A percentile compares a stretch with the other conserved stretches of the same genome.
These are phyloP conservation scores for Sander lucioperca DNA, from an alignment of 2,113 vertebrate genomes.

Conservation along the genomic window DNA sequence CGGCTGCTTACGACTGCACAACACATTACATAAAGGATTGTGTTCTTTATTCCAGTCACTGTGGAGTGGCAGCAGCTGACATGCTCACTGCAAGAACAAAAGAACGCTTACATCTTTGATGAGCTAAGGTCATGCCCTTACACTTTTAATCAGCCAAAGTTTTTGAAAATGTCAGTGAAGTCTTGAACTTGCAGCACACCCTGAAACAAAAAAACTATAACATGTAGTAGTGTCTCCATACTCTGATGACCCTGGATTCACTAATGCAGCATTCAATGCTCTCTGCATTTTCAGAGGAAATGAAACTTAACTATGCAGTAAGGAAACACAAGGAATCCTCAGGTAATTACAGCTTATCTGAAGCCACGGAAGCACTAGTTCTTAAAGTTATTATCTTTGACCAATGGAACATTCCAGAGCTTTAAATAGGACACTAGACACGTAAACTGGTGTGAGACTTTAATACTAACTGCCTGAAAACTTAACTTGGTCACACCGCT, in stretches of 20 bases:
- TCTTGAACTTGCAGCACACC: background rate
- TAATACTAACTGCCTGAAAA: background rate
- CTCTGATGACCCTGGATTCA: background rate
- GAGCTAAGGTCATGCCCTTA: background rate
- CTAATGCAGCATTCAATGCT: background rate
- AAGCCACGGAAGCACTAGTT: accelerated
- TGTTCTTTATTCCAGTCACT: background rate
- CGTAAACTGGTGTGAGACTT: background rate
- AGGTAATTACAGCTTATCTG: background rate
- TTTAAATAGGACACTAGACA: background rate
- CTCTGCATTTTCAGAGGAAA: background rate
- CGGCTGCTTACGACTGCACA: background rate
- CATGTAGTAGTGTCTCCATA: no score
- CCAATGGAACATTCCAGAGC: background rate
- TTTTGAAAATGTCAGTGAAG: background rate
- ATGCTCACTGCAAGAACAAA: background rate
- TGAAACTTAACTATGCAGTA: slow-evolving; percentile 15
- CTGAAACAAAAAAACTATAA: background rate
- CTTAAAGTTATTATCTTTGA: background rate
- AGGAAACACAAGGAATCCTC: background rate
- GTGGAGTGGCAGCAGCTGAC: background rate
- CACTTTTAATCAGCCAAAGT: background rate
- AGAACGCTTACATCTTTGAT: background rate
- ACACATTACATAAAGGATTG: background rate
- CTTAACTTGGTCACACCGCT: background rate